Percentiles rank a stretch among this genome's conserved stretches.
Evolutionary conservation across 2,113 vertebrate species (phyloP).

Genomic region (Triplophysa rosa): DNA sequence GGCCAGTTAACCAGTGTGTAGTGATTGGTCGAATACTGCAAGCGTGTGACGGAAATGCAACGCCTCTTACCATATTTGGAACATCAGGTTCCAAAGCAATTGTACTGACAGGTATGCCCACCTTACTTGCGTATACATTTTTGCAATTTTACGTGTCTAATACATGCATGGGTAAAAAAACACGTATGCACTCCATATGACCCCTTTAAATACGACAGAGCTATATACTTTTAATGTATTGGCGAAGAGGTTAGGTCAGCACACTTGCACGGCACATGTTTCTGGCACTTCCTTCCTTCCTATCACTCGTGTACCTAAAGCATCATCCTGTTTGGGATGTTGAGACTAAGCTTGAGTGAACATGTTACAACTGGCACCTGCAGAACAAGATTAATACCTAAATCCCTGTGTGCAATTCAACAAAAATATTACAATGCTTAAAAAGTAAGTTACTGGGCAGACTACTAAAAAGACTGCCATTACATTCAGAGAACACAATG

Average conservation of each 20-base stretch:
- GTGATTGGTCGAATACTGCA: too few relatives aligned
- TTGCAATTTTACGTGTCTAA: too few relatives aligned
- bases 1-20: too few relatives aligned
- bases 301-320: background rate
- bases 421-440: background rate
- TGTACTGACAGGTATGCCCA: too few relatives aligned
- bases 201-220: too few relatives aligned
- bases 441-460: constrained; percentile 12
- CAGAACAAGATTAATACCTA: constrained; percentile 15
- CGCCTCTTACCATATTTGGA: too few relatives aligned
- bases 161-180: too few relatives aligned
- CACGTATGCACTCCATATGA: too few relatives aligned
- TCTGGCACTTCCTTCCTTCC: background rate
- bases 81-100: too few relatives aligned
- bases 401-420: constrained; percentile 37
- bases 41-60: too few relatives aligned
- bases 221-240: background rate
- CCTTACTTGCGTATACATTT: too few relatives aligned
- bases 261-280: background rate
- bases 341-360: constrained; percentile 14
- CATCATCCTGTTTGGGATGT: background rate
- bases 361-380: constrained; percentile 37
- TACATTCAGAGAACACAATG: constrained; percentile 38
- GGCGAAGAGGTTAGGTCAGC: background rate
- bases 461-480: constrained; percentile 22